Conservation (phyloP, 2,113 vertebrate species). For the Nerophis lumbriciformis region DNA sequence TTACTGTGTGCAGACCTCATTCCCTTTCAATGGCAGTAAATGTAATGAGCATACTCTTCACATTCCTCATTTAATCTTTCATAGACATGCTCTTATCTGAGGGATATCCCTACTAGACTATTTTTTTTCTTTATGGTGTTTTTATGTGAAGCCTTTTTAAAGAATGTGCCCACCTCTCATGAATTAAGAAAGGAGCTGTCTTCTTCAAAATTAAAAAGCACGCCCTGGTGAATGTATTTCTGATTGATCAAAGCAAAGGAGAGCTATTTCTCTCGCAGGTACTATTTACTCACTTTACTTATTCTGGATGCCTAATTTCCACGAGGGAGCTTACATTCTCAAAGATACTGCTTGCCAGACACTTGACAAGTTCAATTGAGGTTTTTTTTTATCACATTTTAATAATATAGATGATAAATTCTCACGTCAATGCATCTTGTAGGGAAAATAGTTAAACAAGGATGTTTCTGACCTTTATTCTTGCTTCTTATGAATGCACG, state of each 20-base stretch:
- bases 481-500: too few species aligned
- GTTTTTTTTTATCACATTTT: background rate
- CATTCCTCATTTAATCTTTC: conserved; percentile 28
- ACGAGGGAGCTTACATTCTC: background rate
- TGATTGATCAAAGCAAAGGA: conserved; percentile 19
- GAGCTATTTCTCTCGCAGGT: conserved; percentile 3
- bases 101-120: conserved; percentile 22
- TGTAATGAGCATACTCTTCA: conserved; percentile 5
- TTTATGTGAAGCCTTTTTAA: conserved; percentile 17
- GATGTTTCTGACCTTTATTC: too few species aligned
- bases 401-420: background rate
- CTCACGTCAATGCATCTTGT: background rate
- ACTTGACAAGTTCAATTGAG: background rate
- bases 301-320: background rate
- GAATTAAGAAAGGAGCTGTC: conserved; percentile 27
- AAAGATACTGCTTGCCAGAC: background rate
- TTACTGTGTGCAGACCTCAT: conserved; percentile 6
- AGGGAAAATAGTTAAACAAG: too few species aligned
- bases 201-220: conserved; percentile 17
- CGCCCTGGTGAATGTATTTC: conserved; percentile 22
- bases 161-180: conserved; percentile 25
- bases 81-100: conserved; percentile 20
- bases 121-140: conserved; percentile 1
- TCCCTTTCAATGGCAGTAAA: conserved; percentile 9
- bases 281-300: conserved; percentile 1